These are phyloP conservation scores for Pantherophis vulpinus DNA, from an alignment of 2,797 vertebrate genomes.

Conservation along the genomic window DNA sequence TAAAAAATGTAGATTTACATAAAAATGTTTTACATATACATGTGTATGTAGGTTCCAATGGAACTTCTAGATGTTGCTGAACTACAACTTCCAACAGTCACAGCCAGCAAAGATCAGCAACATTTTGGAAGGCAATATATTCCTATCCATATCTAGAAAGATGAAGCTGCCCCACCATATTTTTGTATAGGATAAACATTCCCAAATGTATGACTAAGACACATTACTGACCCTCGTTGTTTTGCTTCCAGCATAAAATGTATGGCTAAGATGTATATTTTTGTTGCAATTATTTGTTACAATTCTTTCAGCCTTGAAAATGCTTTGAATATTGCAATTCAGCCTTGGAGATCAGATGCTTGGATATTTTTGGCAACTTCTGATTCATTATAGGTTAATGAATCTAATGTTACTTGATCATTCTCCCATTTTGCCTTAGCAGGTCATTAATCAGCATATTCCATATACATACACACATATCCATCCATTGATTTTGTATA, in stretches of 20 bases:
- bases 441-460: conserved; percentile 25
- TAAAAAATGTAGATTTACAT: no score
- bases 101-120: not conserved
- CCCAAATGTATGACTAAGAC: not conserved
- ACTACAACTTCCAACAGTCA: not conserved
- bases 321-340: not conserved
- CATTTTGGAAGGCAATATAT: not conserved
- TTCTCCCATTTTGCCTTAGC: not conserved
- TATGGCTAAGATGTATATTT: not conserved
- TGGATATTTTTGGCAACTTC: conserved; percentile 5
- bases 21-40: not conserved
- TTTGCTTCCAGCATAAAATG: not conserved
- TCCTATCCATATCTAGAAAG: not conserved
- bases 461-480: not conserved
- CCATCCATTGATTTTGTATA: not conserved
- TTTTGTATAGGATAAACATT: not conserved
- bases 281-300: not conserved
- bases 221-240: not conserved
- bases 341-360: not conserved
- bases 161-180: not conserved
- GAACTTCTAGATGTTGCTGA: not conserved
- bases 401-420: not conserved
- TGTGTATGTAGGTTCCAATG: not conserved
- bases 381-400: not conserved
- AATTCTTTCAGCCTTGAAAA: not conserved